Evolutionary conservation across 2,888 invertebrate genomes (phyloP), one percentile per base, ranked within the genome.

Genomic region (Herminia tarsipennalis): DNA sequence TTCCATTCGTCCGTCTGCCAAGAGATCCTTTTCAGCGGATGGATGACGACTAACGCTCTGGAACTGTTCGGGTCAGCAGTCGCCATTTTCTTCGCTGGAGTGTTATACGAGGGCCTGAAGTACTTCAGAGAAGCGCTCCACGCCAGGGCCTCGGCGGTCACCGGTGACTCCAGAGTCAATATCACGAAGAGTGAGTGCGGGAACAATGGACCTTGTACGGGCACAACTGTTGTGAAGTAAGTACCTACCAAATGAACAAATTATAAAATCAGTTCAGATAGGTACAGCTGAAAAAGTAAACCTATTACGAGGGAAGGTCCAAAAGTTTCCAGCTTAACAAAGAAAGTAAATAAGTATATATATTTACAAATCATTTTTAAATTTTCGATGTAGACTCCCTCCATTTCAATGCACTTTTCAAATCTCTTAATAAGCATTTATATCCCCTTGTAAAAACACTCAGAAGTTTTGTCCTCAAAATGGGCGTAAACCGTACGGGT

Each of bases 91-190:
- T 92, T 97, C 35, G 94, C 98, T 76, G 96, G 97, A 0, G 94
- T 98, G 14, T 89, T 98, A n/a, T 99, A 99, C 80, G 99, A 99
- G 88, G 98, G 97, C 0, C 93, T 99, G 2, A 99, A 99, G 90
- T 98, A 97, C 88, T 95, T 91, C 72, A 81, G 94, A 0, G 93
- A 93, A 64, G 86, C 86, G 4, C 73, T 91, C 8, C 88, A 89
- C 63, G 66, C 81, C 3, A 57, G 80, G 1, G 81, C 81, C 20
- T 71, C 79, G 8, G 49, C 77, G 1, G 58, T 76, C 6, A 73
- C 79, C 0, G 82, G 80, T 0, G 87, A 90, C 70, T 89, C 90
- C 17, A 78, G 85, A 27, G 88, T 92, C 34, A 92, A 92, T 43
- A 92, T 92, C 57, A 81, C 92, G 12, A 92, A 92, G 77, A 90